Percentiles rank a stretch among this genome's conserved stretches.
Conservation (phyloP, 2,113 vertebrate genomes). For the Cacatua alba region DNA sequence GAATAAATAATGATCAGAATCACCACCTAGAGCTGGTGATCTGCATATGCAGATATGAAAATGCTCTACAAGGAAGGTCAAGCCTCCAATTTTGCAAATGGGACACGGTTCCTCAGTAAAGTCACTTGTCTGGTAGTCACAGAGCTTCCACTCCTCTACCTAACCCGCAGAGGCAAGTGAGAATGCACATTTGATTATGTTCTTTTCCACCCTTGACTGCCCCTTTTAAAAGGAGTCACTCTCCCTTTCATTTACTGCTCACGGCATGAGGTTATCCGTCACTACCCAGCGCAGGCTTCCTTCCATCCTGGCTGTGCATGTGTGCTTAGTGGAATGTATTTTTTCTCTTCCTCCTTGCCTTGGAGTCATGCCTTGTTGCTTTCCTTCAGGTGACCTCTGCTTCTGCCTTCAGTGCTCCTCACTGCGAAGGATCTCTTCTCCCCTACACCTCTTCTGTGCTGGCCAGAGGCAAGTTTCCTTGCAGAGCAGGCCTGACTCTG, state of each 20-base stretch:
- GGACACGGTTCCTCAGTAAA: not conserved
- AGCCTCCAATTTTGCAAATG: not conserved
- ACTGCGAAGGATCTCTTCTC: not conserved
- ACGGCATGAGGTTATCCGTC: not conserved
- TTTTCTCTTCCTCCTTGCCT: not conserved
- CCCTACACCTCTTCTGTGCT: not conserved
- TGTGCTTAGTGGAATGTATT: not conserved
- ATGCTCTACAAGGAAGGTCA: not conserved
- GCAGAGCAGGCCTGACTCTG: not conserved
- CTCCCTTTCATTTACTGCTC: not conserved
- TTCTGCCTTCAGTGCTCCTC: not conserved
- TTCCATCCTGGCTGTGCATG: not conserved
- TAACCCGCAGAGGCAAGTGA: not conserved
- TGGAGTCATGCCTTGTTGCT: not conserved
- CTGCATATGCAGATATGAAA: not conserved
- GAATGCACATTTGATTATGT: not conserved
- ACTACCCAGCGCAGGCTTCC: not conserved
- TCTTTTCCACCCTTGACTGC: not conserved
- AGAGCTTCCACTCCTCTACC: not conserved
- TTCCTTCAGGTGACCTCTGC: not conserved
- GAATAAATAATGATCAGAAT: slow-evolving; percentile 23
- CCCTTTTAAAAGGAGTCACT: not conserved
- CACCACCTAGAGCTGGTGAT: not conserved
- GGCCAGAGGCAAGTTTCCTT: not conserved
- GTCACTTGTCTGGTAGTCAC: not conserved